Evolutionary conservation across 2,888 invertebrate species (phyloP).

Genomic region (Pomacea canaliculata): DNA sequence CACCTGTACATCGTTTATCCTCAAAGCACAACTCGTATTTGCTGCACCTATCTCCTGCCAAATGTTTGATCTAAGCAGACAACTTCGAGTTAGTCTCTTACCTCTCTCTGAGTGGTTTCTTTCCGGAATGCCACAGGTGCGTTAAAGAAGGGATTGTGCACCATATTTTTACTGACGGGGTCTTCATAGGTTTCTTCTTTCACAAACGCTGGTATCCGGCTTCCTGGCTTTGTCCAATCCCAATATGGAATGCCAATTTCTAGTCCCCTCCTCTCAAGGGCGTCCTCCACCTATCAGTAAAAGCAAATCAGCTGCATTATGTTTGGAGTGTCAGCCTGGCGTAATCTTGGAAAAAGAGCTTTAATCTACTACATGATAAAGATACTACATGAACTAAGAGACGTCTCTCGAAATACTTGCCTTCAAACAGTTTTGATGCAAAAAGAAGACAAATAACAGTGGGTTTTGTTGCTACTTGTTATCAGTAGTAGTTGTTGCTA

Average conservation of each 20-base stretch:
- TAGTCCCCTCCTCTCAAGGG: conserved; percentile 35
- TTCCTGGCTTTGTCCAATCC: conserved; percentile 38
- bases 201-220: conserved; percentile 30
- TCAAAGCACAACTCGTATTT: too few relatives aligned
- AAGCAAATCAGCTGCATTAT: not conserved
- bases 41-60: too few relatives aligned
- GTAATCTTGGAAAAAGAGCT: not conserved
- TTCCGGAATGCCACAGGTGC: conserved; percentile 31
- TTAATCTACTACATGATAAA: too few relatives aligned
- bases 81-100: not conserved
- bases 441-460: too few relatives aligned
- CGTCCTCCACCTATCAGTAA: conserved; percentile 34
- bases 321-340: not conserved
- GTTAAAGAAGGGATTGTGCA: conserved; percentile 37
- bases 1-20: too few relatives aligned
- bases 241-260: conserved; percentile 41
- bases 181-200: conserved; percentile 33
- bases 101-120: conserved; percentile 22
- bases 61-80: too few relatives aligned
- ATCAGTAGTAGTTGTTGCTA: not conserved
- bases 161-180: conserved; percentile 15
- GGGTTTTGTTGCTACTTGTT: not conserved
- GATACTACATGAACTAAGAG: too few relatives aligned
- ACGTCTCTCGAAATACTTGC: too few relatives aligned
- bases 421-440: too few relatives aligned